These are phyloP conservation scores for Acleris cristana DNA, from an alignment of 2,888 invertebrate genomes.

Conservation along the genomic window DNA sequence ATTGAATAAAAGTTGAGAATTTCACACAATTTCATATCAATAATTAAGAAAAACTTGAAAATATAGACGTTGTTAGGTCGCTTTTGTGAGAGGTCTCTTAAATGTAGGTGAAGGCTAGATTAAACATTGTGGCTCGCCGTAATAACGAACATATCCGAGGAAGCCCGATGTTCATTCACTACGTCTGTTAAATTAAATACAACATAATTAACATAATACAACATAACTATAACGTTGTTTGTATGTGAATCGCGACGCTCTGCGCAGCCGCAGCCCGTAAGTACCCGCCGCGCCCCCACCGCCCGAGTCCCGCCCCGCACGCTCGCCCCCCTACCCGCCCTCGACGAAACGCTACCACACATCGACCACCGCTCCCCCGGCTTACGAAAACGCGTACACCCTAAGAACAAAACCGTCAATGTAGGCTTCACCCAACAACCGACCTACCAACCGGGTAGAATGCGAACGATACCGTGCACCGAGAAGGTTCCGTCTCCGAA, in stretches of 20 bases:
- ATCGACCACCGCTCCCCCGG: conserved; percentile 36
- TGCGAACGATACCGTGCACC: conserved; percentile 22
- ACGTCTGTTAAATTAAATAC: neutral
- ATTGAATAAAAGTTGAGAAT: no score
- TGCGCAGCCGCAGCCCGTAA: conserved; percentile 29
- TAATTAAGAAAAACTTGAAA: no score
- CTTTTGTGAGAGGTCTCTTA: no score
- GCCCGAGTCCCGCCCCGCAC: conserved; percentile 41
- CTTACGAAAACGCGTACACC: conserved; percentile 35
- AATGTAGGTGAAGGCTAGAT: no score
- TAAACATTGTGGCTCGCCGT: no score
- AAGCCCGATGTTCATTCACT: no score
- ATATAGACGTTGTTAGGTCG: no score
- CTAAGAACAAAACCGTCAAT: conserved; percentile 31
- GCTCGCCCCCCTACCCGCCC: conserved; percentile 38
- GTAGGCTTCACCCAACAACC: conserved; percentile 27
- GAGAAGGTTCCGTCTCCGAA: conserved; percentile 11
- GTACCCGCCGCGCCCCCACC: conserved; percentile 39
- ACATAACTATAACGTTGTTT: conserved; percentile 1
- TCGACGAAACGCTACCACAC: conserved; percentile 31
- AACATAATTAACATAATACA: conserved; percentile 6
- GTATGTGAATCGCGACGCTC: conserved; percentile 29
- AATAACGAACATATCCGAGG: no score
- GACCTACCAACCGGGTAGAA: conserved; percentile 17
- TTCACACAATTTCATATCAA: no score